Evolutionary conservation across 2,888 invertebrate species (phyloP), one percentile per base, ranked within the genome.

Genomic region (Cheilosia soror): DNA sequence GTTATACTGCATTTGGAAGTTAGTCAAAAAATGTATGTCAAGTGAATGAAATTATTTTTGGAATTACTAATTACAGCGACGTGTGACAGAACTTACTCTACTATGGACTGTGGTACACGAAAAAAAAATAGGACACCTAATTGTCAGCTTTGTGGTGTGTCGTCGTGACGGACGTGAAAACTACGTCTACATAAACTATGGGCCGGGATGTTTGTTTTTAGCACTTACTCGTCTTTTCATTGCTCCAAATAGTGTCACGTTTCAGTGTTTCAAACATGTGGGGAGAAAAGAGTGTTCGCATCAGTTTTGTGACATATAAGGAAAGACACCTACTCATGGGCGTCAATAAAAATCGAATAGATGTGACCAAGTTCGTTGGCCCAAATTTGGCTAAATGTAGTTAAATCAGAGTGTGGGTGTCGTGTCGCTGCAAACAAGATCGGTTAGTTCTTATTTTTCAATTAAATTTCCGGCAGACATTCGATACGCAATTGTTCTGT

Each of bases 181-280:
- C 65, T 49, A 15, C 49, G 47, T 47, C 51, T 37, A 3, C 72
- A 27, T 42, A 11, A 40, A 33, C 20, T 7, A 63, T 71, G 69
- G 57, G 53, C 71, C 71, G 47, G 44, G 44, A 42, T 66, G 25
- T 40, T 57, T 60, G 4, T 57, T 58, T 72, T 27, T 53, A 25
- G 55, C 63, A 51, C 60, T 51, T 60, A n/a, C 47, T 68, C 66
- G 49, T 42, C 55, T 47, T 60, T 65, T 68, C 20, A 44, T 37
- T 79, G 58, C 58, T 76, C 76, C 62, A 80, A 85, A 85, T 85
- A 63, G 63, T 71, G 76, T 85, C 85, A 85, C 85, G 81, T 85
- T 72, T 31, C 47, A 25, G 73, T 55, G 5, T 37, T 11, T 11
- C 11, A 37, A 37, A 4, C 37, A 37, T 11, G 37, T 11, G 11